Evolutionary conservation across 2,888 invertebrate species (phyloP).

Genomic region (Cryptocheilus praepositus): DNA sequence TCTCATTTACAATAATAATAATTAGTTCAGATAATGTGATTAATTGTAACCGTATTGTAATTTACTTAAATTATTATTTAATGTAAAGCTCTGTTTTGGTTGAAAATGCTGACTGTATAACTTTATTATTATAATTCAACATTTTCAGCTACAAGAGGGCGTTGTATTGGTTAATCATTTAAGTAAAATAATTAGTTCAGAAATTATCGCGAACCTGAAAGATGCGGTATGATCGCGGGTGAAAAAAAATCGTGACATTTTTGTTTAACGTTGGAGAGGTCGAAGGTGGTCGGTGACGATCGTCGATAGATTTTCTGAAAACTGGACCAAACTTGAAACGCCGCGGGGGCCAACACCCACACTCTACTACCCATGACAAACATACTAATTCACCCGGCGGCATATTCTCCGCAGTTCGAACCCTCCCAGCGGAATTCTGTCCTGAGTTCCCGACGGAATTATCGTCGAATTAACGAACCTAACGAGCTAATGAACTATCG

Average conservation of each 20-base stretch:
- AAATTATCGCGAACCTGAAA: too few relatives aligned
- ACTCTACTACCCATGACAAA: neutral
- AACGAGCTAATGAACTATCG: constrained; percentile 3
- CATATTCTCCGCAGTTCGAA: neutral
- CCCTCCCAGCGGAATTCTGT: neutral
- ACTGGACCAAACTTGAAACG: constrained; percentile 4
- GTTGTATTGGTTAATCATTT: too few relatives aligned
- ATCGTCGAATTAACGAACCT: neutral
- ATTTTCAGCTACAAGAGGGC: too few relatives aligned
- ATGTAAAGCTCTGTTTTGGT: too few relatives aligned
- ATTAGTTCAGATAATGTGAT: too few relatives aligned
- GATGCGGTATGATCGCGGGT: neutral
- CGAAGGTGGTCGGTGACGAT: neutral
- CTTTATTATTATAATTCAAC: too few relatives aligned
- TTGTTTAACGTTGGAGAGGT: neutral
- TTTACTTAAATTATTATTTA: too few relatives aligned
- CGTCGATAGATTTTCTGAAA: constrained; percentile 2
- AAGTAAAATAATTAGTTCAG: too few relatives aligned
- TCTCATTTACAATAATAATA: too few relatives aligned
- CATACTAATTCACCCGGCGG: constrained; percentile 6
- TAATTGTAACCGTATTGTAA: too few relatives aligned
- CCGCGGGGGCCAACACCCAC: neutral
- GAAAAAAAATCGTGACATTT: neutral
- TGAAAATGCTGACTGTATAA: too few relatives aligned
- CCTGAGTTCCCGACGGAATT: constrained; percentile 1